Percentiles rank a stretch among this genome's conserved stretches.
Evolutionary conservation across 2,797 vertebrate species (phyloP).

Genomic region (Sebastes iracundus): DNA sequence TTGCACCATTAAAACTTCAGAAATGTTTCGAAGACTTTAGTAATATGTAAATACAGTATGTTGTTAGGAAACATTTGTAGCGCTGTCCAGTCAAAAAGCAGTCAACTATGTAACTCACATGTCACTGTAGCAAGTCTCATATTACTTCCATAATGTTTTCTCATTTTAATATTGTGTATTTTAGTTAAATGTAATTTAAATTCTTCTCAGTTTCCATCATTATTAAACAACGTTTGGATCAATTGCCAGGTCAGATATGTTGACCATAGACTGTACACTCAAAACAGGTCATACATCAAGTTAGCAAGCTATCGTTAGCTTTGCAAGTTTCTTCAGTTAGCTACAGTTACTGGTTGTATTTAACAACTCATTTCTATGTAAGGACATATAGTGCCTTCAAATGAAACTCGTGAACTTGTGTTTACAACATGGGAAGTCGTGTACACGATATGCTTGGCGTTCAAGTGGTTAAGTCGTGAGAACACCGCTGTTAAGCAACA

Average conservation of each 20-base stretch:
- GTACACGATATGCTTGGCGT: no score
- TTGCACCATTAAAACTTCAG: neutral
- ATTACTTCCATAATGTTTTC: neutral
- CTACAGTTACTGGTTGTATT: no score
- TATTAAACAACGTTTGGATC: neutral
- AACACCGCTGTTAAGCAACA: no score
- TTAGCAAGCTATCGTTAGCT: neutral
- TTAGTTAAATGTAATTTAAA: neutral
- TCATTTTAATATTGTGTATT: neutral
- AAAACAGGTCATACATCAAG: neutral
- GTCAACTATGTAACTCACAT: no score
- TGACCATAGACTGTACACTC: neutral
- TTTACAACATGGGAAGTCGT: no score
- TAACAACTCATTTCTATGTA: no score
- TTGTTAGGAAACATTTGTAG: no score
- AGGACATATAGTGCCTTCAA: no score
- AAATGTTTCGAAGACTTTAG: neutral
- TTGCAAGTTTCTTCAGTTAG: neutral
- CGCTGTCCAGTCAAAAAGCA: no score
- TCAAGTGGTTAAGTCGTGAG: no score
- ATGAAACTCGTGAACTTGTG: no score
- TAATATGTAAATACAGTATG: neutral
- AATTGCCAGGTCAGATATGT: neutral
- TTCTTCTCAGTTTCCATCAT: neutral
- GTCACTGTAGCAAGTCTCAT: neutral